Conservation (phyloP, 2,113 vertebrate genomes). For the Saccopteryx bilineata region DNA sequence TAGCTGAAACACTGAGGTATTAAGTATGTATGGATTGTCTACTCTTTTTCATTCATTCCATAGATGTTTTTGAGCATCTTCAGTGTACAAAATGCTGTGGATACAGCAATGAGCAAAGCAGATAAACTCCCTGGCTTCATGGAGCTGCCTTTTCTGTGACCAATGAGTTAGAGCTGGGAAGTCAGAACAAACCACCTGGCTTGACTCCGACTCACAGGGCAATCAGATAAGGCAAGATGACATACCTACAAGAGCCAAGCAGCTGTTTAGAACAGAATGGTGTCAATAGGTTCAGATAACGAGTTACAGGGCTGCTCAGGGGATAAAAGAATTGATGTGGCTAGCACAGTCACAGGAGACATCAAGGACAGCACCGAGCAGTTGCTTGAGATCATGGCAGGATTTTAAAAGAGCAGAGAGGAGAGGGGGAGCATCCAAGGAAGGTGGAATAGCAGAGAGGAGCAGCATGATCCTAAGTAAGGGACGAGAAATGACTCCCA, state of each 20-base stretch:
- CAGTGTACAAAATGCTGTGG: too few species aligned
- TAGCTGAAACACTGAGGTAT: neutral
- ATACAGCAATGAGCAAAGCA: neutral
- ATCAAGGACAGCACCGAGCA: neutral
- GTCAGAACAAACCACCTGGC: neutral
- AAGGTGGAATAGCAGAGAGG: neutral
- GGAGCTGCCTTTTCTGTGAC: neutral
- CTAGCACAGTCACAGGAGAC: neutral
- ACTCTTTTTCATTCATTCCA: neutral
- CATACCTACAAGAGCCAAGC: neutral
- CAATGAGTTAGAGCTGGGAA: neutral
- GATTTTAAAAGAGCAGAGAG: neutral
- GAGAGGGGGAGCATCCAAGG: fast-evolving
- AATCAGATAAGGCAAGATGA: neutral
- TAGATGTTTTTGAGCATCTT: neutral
- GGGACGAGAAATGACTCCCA: neutral
- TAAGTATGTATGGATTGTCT: neutral
- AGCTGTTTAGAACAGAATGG: neutral
- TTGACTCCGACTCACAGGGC: neutral
- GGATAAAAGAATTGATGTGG: neutral
- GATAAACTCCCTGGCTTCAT: neutral
- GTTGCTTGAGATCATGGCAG: neutral
- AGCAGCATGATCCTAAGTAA: neutral
- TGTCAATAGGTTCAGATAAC: neutral
- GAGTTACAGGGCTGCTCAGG: neutral